Evolutionary conservation across 2,888 invertebrate genomes (phyloP).

Genomic region (Pyralis farinalis): DNA sequence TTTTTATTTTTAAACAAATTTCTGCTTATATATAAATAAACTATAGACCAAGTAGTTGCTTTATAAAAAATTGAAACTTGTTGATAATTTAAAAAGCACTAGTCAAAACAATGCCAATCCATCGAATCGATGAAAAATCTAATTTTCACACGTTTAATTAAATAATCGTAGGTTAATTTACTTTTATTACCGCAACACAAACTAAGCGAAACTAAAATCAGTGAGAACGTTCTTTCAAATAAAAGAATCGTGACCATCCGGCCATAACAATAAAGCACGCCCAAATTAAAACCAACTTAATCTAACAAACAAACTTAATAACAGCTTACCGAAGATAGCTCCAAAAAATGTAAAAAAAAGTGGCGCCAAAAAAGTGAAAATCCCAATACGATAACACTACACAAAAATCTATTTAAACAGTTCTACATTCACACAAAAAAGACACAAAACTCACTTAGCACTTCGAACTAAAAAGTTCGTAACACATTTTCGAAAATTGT

Average conservation of each 20-base stretch:
- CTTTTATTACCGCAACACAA: neutral
- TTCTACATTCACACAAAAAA: constrained; percentile 9
- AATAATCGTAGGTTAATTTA: neutral
- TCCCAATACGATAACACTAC: constrained; percentile 16
- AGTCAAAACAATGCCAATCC: too few species aligned
- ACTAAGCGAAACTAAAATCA: neutral
- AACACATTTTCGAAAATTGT: constrained; percentile 1
- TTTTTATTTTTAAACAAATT: too few species aligned
- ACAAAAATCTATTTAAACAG: constrained; percentile 14
- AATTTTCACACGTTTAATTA: too few species aligned
- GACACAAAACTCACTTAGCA: constrained; percentile 10
- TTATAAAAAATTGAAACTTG: too few species aligned
- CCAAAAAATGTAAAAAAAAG: constrained; percentile 27
- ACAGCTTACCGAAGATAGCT: constrained; percentile 56
- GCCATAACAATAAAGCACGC: constrained; percentile 24
- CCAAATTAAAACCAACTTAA: constrained; percentile 29
- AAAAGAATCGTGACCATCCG: constrained; percentile 20
- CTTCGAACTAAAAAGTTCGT: constrained; percentile 5
- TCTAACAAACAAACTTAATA: constrained; percentile 22
- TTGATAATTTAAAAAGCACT: too few species aligned
- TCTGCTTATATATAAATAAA: too few species aligned
- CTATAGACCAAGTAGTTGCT: too few species aligned
- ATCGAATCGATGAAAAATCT: too few species aligned
- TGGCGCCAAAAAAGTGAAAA: constrained; percentile 18
- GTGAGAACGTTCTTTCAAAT: neutral